phyloP scores from a whole-genome alignment of 1,140 invertebrate species.

The Acyrthosiphon pisum region DNA sequence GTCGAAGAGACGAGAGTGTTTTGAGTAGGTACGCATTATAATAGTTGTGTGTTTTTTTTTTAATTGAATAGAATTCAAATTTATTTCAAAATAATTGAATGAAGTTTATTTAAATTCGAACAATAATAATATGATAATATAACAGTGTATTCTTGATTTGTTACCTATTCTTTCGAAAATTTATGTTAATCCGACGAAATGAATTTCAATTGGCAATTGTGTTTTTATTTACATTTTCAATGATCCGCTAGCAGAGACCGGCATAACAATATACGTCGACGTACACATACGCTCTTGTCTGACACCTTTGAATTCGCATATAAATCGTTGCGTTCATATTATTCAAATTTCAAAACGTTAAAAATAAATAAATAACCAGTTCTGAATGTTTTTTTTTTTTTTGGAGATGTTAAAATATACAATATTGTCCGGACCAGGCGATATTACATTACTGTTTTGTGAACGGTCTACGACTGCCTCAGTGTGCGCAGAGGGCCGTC shows the following conservation, averaged over 20 bases:
- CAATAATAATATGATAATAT: not conserved
- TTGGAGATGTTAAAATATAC: not conserved
- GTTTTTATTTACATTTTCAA: conserved; percentile 47
- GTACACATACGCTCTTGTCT: not conserved
- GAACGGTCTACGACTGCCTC: too few relatives aligned
- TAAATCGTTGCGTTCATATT: not conserved
- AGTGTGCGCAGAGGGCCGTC: not conserved
- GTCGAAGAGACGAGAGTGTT: not conserved
- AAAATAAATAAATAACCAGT: conserved; percentile 9
- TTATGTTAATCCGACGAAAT: conserved; percentile 29
- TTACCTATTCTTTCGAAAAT: conserved; percentile 40
- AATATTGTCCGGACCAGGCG: not conserved
- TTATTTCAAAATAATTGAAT: conserved; percentile 30
- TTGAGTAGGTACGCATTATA: not conserved
- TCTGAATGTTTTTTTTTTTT: not conserved
- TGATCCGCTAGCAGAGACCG: not conserved
- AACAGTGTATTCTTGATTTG: conserved; percentile 27
- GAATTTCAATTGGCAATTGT: conserved; percentile 44
- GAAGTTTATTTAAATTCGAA: conserved; percentile 37
- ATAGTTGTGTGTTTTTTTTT: not conserved
- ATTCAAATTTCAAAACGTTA: not conserved
- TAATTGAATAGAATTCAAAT: conserved; percentile 30
- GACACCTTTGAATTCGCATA: conserved; percentile 35
- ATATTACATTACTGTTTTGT: not conserved
- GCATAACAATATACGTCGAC: not conserved